Conservation (phyloP, 2,113 vertebrate genomes). For the Pogona vitticeps region DNA sequence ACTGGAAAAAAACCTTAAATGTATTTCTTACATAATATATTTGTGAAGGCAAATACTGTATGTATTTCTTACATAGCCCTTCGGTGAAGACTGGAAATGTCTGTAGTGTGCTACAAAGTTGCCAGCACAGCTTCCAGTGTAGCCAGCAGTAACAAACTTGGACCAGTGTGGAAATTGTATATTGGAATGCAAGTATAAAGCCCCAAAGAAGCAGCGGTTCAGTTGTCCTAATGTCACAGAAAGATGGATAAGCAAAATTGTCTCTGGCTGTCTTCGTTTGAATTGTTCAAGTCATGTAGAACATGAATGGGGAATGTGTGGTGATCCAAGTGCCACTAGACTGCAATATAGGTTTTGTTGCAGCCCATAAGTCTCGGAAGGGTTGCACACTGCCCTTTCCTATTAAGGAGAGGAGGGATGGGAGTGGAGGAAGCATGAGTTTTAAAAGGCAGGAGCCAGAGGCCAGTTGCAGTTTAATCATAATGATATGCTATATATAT, state of each 20-base stretch:
- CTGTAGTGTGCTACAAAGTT: background rate
- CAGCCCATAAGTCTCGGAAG: no score
- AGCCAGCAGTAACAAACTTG: no score
- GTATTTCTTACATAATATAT: background rate
- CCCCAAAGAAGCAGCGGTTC: background rate
- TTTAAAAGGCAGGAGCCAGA: background rate
- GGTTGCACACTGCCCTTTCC: no score
- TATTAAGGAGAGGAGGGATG: background rate
- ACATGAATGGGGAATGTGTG: no score
- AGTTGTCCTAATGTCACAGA: background rate
- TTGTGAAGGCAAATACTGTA: no score
- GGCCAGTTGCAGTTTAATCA: background rate
- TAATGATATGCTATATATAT: no score
- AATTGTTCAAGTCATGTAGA: no score
- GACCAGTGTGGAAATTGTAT: no score
- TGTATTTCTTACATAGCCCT: background rate
- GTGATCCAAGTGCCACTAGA: no score
- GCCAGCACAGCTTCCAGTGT: no score
- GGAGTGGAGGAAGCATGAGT: background rate
- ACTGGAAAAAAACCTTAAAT: background rate
- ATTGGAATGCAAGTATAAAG: no score
- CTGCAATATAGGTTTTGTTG: no score
- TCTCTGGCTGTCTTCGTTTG: background rate
- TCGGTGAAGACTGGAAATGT: background rate
- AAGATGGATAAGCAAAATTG: background rate